These are phyloP conservation scores for Mustela erminea DNA, from an alignment of 2,797 vertebrate species.

Conservation along the genomic window DNA sequence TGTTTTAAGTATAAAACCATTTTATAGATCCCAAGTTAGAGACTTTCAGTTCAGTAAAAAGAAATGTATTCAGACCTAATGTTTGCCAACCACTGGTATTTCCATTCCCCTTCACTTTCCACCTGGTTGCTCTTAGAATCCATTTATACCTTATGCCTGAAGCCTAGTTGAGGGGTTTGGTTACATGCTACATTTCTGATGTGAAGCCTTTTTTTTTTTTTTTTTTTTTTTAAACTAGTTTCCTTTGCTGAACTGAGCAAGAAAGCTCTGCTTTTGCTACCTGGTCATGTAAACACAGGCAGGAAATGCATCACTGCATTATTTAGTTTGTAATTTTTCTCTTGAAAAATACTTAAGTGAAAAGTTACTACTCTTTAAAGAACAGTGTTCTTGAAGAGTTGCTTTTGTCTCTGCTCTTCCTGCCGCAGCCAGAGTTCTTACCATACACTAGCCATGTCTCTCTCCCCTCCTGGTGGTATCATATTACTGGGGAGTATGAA, in stretches of 20 bases:
- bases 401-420: neutral
- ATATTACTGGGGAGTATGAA: neutral
- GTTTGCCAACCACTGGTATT: neutral
- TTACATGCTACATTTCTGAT: neutral
- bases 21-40: neutral
- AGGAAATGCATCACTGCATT: neutral
- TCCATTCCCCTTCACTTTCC: neutral
- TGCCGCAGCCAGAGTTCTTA: neutral
- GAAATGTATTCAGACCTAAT: neutral
- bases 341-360: neutral
- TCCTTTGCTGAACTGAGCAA: neutral
- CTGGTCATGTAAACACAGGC: neutral
- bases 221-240: neutral
- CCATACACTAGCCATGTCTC: neutral
- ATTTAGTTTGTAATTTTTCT: slow-evolving; percentile 19
- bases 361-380: neutral
- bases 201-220: neutral
- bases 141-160: neutral
- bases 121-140: neutral
- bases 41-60: neutral
- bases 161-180: neutral
- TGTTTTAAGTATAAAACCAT: neutral
- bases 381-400: neutral
- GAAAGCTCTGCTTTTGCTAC: neutral
- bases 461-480: neutral